Base-by-base conservation (phyloP, 2,888 invertebrate genomes). In the Sphinx pinastri region DNA sequence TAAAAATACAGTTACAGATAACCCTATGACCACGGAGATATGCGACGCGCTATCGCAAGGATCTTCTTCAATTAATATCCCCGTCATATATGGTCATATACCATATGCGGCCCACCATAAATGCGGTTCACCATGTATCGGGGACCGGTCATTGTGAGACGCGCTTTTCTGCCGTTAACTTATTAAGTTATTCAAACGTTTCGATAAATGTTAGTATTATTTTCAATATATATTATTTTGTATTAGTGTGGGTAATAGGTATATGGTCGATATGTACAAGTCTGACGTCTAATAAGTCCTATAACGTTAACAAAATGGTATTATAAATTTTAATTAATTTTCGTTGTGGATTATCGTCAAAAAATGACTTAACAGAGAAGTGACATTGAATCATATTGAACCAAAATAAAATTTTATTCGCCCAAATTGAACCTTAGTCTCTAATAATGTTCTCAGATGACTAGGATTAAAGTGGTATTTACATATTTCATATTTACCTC, bases 61-160 rank as follows among this genome's bases (percentile, higher is more conserved):
- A 63, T 63, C 63, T 63, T 13, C 47, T 19, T 25, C 63, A 63
- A 63, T 63, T 63, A 63, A 63, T 63, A 49, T 63, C 47, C 63
- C 19, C 63, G 19, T 63, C 63, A 49, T 63, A 63, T 63, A 63
- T 63, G 63, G 63, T 63, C 49, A 63, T 63, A 49, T 16, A 49
- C 63, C 63, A 63, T 63, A 49, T 19, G 63, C 13, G 19, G 63
- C 49, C 45, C 19, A 12, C 63, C 63, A 63, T 63, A 63, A 63
- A 49, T 47, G 63, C 63, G 16, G 47, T 63, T 63, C 49, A 63
- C 63, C 49, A 63, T 63, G 63, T 49, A 63, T 63, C 63, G 49
- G 19, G 49, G 63, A 63, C 63, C 63, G 63, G 63, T 63, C 63
- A 63, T 63, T 63, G 63, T 49, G 63, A 12, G 63, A 63, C 63